A percentile compares a stretch with the other conserved stretches of the same genome.
Conservation (phyloP, 2,888 invertebrate species). For the Agrochola lychnidis region DNA sequence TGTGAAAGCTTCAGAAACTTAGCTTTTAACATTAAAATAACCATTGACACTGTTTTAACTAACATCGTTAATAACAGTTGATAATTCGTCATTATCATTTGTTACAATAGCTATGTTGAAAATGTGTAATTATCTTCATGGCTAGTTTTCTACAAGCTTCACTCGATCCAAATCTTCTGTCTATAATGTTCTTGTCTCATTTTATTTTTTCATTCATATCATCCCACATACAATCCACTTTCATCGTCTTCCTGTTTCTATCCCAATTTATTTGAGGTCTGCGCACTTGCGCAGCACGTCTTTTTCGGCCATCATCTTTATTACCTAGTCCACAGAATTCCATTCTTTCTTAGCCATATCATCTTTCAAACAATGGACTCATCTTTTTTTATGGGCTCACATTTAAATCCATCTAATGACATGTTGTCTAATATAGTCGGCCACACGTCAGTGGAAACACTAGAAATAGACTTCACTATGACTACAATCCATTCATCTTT, state of each 20-base stretch:
- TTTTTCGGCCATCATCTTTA: no score
- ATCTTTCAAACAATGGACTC: no score
- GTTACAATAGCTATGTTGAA: background rate
- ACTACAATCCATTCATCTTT: background rate
- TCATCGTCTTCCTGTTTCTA: background rate
- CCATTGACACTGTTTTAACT: background rate
- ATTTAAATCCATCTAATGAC: no score
- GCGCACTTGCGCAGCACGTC: no score
- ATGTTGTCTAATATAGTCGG: no score
- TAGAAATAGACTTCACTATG: background rate
- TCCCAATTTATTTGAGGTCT: no score
- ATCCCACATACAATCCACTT: background rate
- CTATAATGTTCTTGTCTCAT: no score
- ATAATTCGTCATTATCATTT: background rate
- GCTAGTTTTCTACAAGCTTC: background rate
- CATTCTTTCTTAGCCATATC: no score
- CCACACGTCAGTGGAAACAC: no score
- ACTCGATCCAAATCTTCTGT: background rate
- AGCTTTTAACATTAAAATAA: background rate
- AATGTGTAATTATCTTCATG: background rate
- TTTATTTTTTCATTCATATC: background rate
- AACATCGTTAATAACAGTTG: background rate
- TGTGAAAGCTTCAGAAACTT: slow-evolving; percentile 25
- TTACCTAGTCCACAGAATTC: no score
- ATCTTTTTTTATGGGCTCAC: no score